Conservation (phyloP, 1,140 invertebrate genomes). For the Liolophura sinensis region DNA sequence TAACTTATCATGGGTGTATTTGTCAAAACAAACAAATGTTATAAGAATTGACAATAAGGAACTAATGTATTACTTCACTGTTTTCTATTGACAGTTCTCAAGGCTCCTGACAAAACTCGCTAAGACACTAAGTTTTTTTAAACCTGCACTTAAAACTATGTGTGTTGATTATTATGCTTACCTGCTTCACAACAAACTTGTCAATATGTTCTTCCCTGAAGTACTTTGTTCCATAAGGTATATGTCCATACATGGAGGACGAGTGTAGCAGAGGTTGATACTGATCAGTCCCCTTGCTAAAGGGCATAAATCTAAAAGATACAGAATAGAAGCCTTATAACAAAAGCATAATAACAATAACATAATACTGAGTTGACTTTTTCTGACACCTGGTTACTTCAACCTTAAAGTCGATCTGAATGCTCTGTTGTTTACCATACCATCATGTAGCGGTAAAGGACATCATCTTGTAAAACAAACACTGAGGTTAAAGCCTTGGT, state of each 20-base stretch:
- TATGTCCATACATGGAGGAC: conserved; percentile 48
- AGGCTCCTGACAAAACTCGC: too few species aligned
- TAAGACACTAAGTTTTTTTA: too few species aligned
- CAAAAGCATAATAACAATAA: not conserved
- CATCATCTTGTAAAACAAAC: too few species aligned
- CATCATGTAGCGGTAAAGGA: not conserved
- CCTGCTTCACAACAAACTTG: conserved; percentile 38
- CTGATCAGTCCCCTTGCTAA: conserved; percentile 27
- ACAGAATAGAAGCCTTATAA: conserved; percentile 6
- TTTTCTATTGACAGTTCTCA: too few species aligned
- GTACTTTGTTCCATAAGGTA: conserved; percentile 52
- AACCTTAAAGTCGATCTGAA: not conserved
- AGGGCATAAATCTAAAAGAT: conserved; percentile 51
- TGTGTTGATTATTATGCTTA: conserved; percentile 13
- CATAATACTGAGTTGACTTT: not conserved
- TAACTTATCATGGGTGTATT: too few species aligned
- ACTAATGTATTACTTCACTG: too few species aligned
- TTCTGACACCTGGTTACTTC: not conserved
- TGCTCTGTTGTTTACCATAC: not conserved
- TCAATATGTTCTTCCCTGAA: conserved; percentile 52
- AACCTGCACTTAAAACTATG: too few species aligned
- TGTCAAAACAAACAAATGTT: too few species aligned
- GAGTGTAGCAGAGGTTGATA: conserved; percentile 54
- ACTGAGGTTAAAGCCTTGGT: too few species aligned
- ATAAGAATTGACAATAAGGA: too few species aligned